phyloP scores from a whole-genome alignment of 2,797 vertebrate genomes.

The Amblyopsis hoosieri region DNA sequence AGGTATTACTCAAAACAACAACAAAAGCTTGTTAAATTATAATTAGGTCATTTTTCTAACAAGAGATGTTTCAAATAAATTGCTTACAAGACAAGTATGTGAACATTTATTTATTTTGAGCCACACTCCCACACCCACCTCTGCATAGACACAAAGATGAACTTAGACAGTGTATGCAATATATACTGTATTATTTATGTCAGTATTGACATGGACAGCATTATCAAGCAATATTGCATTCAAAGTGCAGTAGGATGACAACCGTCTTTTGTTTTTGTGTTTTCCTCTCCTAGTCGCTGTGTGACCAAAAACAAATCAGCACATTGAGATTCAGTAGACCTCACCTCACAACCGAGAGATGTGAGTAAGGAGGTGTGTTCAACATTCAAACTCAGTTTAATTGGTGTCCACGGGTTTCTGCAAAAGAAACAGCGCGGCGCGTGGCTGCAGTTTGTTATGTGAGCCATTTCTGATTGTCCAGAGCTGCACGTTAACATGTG shows the following conservation, averaged over 20 bases:
- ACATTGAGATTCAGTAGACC: neutral
- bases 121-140: too few relatives aligned
- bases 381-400: slow-evolving; percentile 24
- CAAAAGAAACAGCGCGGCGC: slow-evolving; percentile 36
- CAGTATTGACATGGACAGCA: neutral
- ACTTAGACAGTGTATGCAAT: too few relatives aligned
- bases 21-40: too few relatives aligned
- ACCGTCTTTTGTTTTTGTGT: neutral
- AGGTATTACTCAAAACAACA: too few relatives aligned
- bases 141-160: too few relatives aligned
- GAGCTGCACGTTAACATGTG: slow-evolving; percentile 25
- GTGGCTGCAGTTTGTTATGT: slow-evolving; percentile 36
- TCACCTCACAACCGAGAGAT: slow-evolving; percentile 7
- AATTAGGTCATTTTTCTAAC: too few relatives aligned
- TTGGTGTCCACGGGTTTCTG: slow-evolving; percentile 19
- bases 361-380: slow-evolving; percentile 20
- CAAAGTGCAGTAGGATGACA: neutral
- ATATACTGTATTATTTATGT: neutral
- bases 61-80: neutral
- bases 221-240: too few relatives aligned
- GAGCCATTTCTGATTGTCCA: slow-evolving; percentile 16
- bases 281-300: neutral
- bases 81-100: neutral
- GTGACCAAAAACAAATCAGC: slow-evolving; percentile 25
- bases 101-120: too few relatives aligned